Evolutionary conservation across 2,797 vertebrate species (phyloP).

Genomic region (Thunnus albacares): DNA sequence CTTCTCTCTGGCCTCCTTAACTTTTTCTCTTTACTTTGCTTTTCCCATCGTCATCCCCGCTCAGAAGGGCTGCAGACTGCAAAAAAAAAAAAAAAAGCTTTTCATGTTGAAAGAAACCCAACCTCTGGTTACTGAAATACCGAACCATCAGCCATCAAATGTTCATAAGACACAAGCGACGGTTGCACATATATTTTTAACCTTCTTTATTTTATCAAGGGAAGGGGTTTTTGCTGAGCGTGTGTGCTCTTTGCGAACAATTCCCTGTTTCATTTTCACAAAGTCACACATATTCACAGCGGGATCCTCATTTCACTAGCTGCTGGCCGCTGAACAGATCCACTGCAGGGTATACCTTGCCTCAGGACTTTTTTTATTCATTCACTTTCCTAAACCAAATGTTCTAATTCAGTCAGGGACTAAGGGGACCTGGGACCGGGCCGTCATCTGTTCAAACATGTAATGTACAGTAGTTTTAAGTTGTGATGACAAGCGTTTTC

Average conservation of each 20-base stretch:
- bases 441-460: background rate
- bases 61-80: slow-evolving; percentile 35
- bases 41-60: slow-evolving; percentile 38
- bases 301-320: background rate
- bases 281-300: background rate
- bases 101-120: slow-evolving; percentile 51
- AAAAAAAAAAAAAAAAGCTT: slow-evolving; percentile 11
- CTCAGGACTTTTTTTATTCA: background rate
- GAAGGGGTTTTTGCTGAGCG: background rate
- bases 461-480: no score
- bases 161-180: slow-evolving; percentile 45
- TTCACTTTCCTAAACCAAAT: background rate
- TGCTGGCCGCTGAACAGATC: background rate
- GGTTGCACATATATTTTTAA: slow-evolving; percentile 47
- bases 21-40: slow-evolving; percentile 43
- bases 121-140: slow-evolving; percentile 45
- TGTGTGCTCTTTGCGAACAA: background rate
- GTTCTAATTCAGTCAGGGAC: background rate
- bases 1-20: slow-evolving; percentile 31
- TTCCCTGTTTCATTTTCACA: background rate
- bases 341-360: background rate
- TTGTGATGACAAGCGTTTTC: no score
- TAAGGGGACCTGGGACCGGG: no score
- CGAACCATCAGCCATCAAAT: slow-evolving; percentile 41
- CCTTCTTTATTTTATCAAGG: slow-evolving; percentile 23